Evolutionary conservation across 1,140 invertebrate species (phyloP), one percentile per base, ranked within the genome.

Genomic region (Euwallacea fornicatus): DNA sequence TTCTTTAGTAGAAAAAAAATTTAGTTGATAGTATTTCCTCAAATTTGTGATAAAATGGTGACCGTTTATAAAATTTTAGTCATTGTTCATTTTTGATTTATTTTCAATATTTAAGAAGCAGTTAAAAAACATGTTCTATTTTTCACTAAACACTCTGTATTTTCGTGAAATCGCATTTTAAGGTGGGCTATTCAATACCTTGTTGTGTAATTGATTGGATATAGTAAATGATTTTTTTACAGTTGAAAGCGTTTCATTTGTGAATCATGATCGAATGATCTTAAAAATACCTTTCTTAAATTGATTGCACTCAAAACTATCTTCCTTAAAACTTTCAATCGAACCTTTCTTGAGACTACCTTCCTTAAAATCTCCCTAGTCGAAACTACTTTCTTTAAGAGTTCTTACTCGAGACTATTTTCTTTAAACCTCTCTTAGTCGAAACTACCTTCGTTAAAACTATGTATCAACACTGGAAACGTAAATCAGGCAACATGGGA

Each of bases 181-280:
- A 50, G 13, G 13, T 50, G 46, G 46, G 13, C 46, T 50, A 50
- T 50, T 50, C 46, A 13, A 50, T 50, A 13, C 46, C 9, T 50
- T 50, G 46, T 50, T 50, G 46, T 50, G 46, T 50, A 50, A 50
- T 50, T 50, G 9, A 13, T 11, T 50, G 9, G 13, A 50, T 50
- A 50, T 50, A 50, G 46, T 50, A 50, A 50, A 50, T 50, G 46
- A 50, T 50, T 50, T 50, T 50, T 50, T 50, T 50, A 50, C 46
- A 50, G 21, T 33, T 33, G 21, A 33, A 33, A 33, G 21, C 21
- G 21, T 33, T 33, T 33, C 1, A 33, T 33, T 33, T 33, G 21
- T 33, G 21, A 33, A 33, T 33, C 4, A 33, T 33, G 1, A 33
- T 4, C 21, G 1, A 33, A 33, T 33, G 1, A 33, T 4, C 21